Conservation (phyloP, 1,140 invertebrate genomes). For the Bombus consobrinus region DNA sequence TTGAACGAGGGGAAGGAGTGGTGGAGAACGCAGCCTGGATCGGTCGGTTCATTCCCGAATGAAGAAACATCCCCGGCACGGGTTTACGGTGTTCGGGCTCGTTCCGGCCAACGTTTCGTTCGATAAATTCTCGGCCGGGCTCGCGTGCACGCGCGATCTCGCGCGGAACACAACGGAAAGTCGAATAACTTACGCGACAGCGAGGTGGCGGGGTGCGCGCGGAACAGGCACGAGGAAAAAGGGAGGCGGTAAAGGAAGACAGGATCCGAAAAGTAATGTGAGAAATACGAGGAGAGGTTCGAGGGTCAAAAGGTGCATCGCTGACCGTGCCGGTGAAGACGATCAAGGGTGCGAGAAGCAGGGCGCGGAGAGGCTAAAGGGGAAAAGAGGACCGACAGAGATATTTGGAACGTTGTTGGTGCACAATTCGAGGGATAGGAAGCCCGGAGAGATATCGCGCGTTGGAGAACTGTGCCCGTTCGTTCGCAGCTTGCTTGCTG, state of each 20-base stretch:
- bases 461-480: not conserved
- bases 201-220: not conserved
- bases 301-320: slow-evolving; percentile 70
- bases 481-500: slow-evolving; percentile 34
- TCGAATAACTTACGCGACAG: slow-evolving; percentile 45
- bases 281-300: slow-evolving; percentile 72
- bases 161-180: slow-evolving; percentile 30
- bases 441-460: slow-evolving; percentile 67
- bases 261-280: slow-evolving; percentile 74
- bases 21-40: not conserved
- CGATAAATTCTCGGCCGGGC: slow-evolving; percentile 37
- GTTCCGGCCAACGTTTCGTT: slow-evolving; percentile 17
- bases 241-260: not conserved
- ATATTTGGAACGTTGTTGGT: slow-evolving; percentile 75
- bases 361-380: slow-evolving; percentile 28
- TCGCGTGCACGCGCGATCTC: slow-evolving; percentile 12
- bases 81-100: no score
- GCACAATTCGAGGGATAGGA: slow-evolving; percentile 69
- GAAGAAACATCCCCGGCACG: slow-evolving; percentile 43
- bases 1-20: not conserved
- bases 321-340: slow-evolving; percentile 9
- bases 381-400: slow-evolving; percentile 52
- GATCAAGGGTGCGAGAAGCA: not conserved
- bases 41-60: slow-evolving; percentile 6
- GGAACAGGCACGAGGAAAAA: not conserved